These are phyloP conservation scores for Corapipo altera DNA, from an alignment of 2,113 vertebrate genomes.

Conservation along the genomic window DNA sequence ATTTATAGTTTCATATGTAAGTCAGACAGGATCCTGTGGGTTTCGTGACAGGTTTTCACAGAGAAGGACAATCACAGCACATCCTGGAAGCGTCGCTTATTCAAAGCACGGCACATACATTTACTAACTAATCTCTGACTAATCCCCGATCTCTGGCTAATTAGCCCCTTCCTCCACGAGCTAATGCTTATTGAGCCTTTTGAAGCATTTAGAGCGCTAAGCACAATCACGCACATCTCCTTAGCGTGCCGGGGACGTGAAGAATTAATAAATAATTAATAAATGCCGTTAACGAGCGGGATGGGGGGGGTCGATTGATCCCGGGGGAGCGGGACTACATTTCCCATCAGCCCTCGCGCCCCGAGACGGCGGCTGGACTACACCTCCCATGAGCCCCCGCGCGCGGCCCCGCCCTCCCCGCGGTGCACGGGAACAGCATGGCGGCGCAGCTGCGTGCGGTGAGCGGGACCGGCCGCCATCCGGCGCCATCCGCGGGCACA, in stretches of 20 bases:
- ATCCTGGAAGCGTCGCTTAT: not conserved
- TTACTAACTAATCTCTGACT: not conserved
- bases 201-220: not conserved
- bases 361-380: not conserved
- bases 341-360: not conserved
- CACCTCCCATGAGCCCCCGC: not conserved
- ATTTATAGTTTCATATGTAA: not conserved
- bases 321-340: not conserved
- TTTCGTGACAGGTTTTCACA: not conserved
- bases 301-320: rapidly evolving
- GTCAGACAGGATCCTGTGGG: not conserved
- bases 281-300: too few species aligned
- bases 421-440: rapidly evolving
- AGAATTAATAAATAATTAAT: not conserved
- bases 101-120: not conserved
- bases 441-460: rapidly evolving
- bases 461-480: not conserved
- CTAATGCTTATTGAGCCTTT: not conserved
- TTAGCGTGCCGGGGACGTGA: not conserved
- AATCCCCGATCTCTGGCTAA: not conserved
- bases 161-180: not conserved
- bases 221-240: not conserved
- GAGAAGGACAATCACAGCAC: not conserved
- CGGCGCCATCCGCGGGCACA: not conserved
- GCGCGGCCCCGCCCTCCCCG: rapidly evolving